These are phyloP conservation scores for Anableps anableps DNA, from an alignment of 2,797 vertebrate species.

Conservation along the genomic window DNA sequence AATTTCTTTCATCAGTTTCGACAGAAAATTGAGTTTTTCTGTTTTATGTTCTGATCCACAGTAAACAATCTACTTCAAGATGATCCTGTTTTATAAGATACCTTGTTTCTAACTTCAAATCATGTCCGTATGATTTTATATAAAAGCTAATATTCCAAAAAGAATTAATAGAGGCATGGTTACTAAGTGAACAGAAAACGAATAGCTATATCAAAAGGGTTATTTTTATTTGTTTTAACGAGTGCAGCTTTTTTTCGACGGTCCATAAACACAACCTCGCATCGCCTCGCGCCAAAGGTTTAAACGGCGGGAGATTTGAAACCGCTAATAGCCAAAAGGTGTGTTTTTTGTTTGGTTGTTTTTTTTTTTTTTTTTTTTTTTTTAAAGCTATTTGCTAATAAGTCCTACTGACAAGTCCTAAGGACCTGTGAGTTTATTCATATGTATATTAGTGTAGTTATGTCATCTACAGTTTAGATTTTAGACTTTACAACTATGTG, in stretches of 20 bases:
- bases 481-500: background rate
- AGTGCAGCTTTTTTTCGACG: background rate
- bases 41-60: background rate
- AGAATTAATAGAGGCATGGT: background rate
- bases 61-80: background rate
- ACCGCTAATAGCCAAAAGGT: too few relatives aligned
- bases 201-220: background rate
- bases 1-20: too few relatives aligned
- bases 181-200: background rate
- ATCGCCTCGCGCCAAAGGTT: background rate
- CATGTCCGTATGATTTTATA: background rate
- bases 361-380: too few relatives aligned
- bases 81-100: background rate
- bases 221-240: background rate
- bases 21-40: background rate
- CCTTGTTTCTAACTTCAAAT: background rate
- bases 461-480: background rate
- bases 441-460: background rate
- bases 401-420: background rate
- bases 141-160: background rate
- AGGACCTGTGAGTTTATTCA: constrained; percentile 17
- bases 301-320: constrained; percentile 54
- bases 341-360: too few relatives aligned
- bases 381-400: background rate
- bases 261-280: constrained; percentile 21